Conservation (phyloP, 2,797 vertebrate species). For the Gymnothorax javanicus region DNA sequence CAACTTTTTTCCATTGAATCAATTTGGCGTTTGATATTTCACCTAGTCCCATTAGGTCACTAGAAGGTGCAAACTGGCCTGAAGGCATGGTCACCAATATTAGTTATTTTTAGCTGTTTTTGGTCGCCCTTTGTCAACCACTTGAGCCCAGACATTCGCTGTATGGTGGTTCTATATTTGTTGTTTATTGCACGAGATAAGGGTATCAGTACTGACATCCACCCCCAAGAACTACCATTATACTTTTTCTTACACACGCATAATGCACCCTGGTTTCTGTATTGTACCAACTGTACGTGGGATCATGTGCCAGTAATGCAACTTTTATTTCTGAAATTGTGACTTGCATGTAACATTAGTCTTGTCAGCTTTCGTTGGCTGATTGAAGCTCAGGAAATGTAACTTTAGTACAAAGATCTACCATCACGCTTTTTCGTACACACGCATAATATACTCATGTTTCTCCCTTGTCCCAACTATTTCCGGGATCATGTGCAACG, state of each 20-base stretch:
- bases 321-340: too few relatives aligned
- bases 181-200: not conserved
- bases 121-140: not conserved
- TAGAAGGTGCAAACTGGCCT: not conserved
- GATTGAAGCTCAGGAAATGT: too few relatives aligned
- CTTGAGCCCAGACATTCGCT: not conserved
- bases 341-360: too few relatives aligned
- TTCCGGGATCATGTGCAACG: too few relatives aligned
- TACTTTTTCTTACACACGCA: not conserved
- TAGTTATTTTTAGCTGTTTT: not conserved
- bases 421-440: too few relatives aligned
- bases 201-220: not conserved
- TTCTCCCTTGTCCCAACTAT: too few relatives aligned
- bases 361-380: too few relatives aligned
- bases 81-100: not conserved
- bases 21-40: not conserved
- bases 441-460: too few relatives aligned
- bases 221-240: not conserved
- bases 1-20: not conserved
- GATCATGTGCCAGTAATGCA: too few relatives aligned
- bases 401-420: too few relatives aligned
- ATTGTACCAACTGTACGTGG: not conserved
- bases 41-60: not conserved
- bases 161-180: not conserved
- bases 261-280: not conserved